These are phyloP conservation scores for Actinostola sp. DNA, from an alignment of 92 coral and sea anemone species.

Conservation along the genomic window DNA sequence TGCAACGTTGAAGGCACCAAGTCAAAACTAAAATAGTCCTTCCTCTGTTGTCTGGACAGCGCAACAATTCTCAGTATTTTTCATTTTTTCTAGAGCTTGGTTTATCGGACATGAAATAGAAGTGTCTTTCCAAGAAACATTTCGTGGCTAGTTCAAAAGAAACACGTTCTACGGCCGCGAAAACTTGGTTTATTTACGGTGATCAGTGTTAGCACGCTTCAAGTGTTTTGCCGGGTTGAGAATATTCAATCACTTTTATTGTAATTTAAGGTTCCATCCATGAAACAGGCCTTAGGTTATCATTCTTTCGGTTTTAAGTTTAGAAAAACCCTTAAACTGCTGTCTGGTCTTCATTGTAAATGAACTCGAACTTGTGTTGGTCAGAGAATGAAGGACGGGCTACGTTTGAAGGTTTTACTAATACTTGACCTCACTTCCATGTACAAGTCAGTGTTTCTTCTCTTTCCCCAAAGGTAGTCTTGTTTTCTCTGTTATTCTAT, in stretches of 20 bases:
- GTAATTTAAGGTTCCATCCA: slow-evolving; percentile 18
- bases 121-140: slow-evolving; percentile 8
- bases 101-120: slow-evolving; percentile 1
- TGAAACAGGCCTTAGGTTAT: slow-evolving; percentile 1
- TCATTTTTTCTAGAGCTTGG: slow-evolving; percentile 2
- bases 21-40: slow-evolving; percentile 2
- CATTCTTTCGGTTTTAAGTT: slow-evolving; percentile 14
- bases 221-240: slow-evolving; percentile 70
- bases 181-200: slow-evolving; percentile 35
- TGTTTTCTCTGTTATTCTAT: slow-evolving; percentile 38
- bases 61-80: slow-evolving; percentile 8
- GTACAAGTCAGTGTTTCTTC: slow-evolving; percentile 32
- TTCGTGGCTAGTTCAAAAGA: slow-evolving; percentile 8
- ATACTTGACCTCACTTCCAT: slow-evolving; percentile 67
- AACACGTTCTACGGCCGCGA: slow-evolving; percentile 26
- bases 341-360: not conserved
- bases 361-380: slow-evolving; percentile 2
- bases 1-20: slow-evolving; percentile 17
- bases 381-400: slow-evolving; percentile 21
- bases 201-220: slow-evolving; percentile 73
- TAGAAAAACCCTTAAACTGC: slow-evolving; percentile 11
- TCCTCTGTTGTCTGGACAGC: not conserved
- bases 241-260: slow-evolving; percentile 53
- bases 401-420: slow-evolving; percentile 22
- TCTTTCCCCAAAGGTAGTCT: not conserved